Base-by-base conservation (phyloP, 2,113 vertebrate genomes). In the Saccopteryx leptura region DNA sequence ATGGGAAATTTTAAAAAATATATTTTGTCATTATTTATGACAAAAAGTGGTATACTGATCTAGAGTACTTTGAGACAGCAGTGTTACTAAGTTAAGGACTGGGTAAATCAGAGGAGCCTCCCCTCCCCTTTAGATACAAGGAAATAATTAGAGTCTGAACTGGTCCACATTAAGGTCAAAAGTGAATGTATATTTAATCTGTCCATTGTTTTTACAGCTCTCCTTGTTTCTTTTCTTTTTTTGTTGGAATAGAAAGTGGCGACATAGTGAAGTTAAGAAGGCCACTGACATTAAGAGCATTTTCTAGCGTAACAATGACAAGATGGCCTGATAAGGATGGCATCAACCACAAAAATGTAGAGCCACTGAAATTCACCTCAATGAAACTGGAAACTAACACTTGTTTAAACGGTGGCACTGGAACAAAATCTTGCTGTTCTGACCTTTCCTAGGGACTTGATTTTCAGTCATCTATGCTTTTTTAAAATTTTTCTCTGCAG, bases 91-190 rank as follows among this genome's bases (percentile, higher is more conserved):
- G 60, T 79, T 46, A 94, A 86, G 60, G 63, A 50, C 9, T 33
- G 63, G 31, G 76, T 94, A 88, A 95, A 91, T 95, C 81, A 98
- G 81, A 85, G 78, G 76, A 21, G 63, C 33, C 78, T 78, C 66
- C 66, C 31, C 39, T 72, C 10, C n/a, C 48, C 24, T 82, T 75
- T 54, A 75, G 60, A 60, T 69, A 72, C 6, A 93, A 52, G 85
- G 65, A 97, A 95, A 96, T 61, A 72, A 80, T 88, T 87, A 95
- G 68, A 85, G 28, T 88, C 72, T 94, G 76, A 39, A 80, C 39
- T 89, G 58, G 58, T 65, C 93, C 92, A 88, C 50, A 19, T 81
- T 85, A 94, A 96, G 75, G 71, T 90, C 76, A 95, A 97, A 87
- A 93, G 66, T 71, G 92, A 92, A 88, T 90, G 23, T 75, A 52